Conservation (phyloP, 2,113 vertebrate genomes). For the Callipepla squamata region DNA sequence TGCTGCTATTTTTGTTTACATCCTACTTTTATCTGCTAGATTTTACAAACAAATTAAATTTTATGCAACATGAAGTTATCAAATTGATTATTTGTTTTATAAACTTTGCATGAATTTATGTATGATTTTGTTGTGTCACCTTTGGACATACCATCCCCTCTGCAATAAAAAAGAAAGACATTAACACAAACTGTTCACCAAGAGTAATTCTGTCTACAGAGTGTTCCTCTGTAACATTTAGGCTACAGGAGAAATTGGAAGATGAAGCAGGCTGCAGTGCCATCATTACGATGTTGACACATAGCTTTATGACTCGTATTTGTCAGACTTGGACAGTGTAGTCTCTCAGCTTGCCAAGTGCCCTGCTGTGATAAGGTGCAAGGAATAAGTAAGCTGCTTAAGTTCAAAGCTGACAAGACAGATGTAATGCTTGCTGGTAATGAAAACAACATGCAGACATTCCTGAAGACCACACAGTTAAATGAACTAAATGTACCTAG, state of each 20-base stretch:
- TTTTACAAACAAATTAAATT: background rate
- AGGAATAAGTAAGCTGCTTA: conserved; percentile 61
- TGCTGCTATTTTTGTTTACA: background rate
- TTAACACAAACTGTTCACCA: background rate
- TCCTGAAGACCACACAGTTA: conserved; percentile 35
- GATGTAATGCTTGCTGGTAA: conserved; percentile 21
- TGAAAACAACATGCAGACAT: conserved; percentile 17
- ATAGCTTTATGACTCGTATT: conserved; percentile 12
- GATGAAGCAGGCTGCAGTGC: background rate
- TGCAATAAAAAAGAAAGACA: background rate
- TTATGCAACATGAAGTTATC: background rate
- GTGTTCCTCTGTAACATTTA: background rate
- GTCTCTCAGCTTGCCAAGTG: conserved; percentile 56
- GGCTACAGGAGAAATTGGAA: background rate
- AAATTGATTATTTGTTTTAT: background rate
- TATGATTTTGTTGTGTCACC: background rate
- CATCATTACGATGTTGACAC: conserved; percentile 1
- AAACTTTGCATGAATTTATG: background rate
- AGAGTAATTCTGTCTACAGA: background rate
- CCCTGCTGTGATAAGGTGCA: conserved; percentile 59
- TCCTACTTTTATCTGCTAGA: background rate
- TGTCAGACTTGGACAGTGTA: conserved; percentile 41
- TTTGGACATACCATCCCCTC: background rate
- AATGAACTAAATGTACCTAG: background rate
- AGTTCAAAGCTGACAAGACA: conserved; percentile 58